phyloP scores from a whole-genome alignment of 1,140 invertebrate species.

The Globodera ellingtonae region DNA sequence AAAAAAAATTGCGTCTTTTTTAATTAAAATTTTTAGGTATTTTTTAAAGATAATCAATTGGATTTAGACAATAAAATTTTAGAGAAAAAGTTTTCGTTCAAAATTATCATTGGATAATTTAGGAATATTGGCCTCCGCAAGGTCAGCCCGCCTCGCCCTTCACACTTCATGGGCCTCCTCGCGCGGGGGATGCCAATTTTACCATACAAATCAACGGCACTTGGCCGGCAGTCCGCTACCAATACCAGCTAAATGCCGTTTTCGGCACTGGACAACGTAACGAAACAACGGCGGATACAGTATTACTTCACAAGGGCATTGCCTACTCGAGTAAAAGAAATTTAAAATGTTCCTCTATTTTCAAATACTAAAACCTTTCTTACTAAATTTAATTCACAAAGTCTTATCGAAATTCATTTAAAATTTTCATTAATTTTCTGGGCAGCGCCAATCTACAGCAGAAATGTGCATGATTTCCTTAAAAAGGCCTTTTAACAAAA shows the following conservation, averaged over 20 bases:
- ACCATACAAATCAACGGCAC: neutral
- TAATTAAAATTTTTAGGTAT: neutral
- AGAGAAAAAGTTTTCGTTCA: too few relatives aligned
- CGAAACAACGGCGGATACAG: neutral
- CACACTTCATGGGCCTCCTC: neutral
- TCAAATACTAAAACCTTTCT: too few relatives aligned
- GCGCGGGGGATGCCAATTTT: neutral
- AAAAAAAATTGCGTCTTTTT: too few relatives aligned
- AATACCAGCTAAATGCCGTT: neutral
- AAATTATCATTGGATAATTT: neutral
- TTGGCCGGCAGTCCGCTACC: neutral
- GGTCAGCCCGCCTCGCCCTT: constrained; percentile 1
- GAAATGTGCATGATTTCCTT: too few relatives aligned
- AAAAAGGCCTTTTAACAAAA: too few relatives aligned
- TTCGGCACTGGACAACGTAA: neutral
- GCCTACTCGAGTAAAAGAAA: neutral
- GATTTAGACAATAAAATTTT: neutral
- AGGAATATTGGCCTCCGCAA: neutral
- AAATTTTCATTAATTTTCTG: too few relatives aligned
- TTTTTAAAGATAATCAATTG: neutral
- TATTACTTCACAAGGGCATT: neutral
- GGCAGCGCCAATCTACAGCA: too few relatives aligned
- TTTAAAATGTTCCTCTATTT: too few relatives aligned
- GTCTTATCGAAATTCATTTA: too few relatives aligned
- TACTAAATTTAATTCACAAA: too few relatives aligned